These are phyloP conservation scores for Muscicapa striata DNA, from an alignment of 2,797 vertebrate genomes.

Conservation along the genomic window DNA sequence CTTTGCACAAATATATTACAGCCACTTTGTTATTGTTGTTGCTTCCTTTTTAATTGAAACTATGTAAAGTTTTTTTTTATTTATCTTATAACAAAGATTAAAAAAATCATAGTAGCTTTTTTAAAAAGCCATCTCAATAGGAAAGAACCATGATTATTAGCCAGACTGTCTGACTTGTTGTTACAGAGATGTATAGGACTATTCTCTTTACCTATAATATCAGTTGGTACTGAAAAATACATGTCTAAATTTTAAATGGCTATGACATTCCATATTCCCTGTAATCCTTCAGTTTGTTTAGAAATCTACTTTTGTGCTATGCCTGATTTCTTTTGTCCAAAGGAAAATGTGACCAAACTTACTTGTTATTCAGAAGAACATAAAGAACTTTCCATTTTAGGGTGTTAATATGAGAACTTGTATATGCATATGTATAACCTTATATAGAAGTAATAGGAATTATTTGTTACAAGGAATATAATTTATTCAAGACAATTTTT, in stretches of 20 bases:
- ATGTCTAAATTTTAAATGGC: neutral
- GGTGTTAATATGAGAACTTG: neutral
- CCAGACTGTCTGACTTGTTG: neutral
- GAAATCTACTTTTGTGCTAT: neutral
- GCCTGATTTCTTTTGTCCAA: neutral
- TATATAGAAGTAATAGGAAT: neutral
- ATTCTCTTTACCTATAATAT: neutral
- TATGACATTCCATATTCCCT: neutral
- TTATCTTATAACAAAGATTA: neutral
- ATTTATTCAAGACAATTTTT: neutral
- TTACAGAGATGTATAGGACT: neutral
- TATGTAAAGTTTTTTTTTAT: neutral
- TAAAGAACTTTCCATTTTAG: neutral
- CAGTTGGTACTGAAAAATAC: neutral
- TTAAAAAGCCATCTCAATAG: neutral
- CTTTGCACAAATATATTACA: neutral
- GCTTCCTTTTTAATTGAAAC: neutral
- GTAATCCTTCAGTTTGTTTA: neutral
- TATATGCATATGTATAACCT: neutral
- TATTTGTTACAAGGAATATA: neutral
- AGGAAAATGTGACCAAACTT: neutral
- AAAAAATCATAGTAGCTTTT: neutral
- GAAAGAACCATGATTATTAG: neutral
- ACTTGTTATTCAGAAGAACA: neutral
- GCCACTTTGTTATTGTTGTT: neutral